phyloP scores from a whole-genome alignment of 2,113 vertebrate species.

The Carassius carassius region DNA sequence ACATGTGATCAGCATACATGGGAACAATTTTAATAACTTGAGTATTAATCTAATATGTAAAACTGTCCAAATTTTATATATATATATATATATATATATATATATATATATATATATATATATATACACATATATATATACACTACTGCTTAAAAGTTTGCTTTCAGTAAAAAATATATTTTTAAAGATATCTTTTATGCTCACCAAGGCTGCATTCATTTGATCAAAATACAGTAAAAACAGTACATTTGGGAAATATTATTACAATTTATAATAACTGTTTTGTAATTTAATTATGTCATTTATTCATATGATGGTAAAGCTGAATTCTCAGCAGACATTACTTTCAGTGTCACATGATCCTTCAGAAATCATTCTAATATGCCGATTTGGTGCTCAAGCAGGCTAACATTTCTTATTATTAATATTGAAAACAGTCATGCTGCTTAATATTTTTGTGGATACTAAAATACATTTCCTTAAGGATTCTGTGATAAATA shows the following conservation, averaged over 20 bases:
- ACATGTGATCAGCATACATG: not conserved
- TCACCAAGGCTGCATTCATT: not conserved
- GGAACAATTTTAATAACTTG: not conserved
- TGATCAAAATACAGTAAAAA: not conserved
- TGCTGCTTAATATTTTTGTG: not conserved
- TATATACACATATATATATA: not conserved
- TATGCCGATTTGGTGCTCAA: not conserved
- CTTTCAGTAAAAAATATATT: not conserved
- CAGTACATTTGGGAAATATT: not conserved
- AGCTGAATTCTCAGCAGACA: not conserved
- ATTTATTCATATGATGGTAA: not conserved
- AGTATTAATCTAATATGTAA: not conserved
- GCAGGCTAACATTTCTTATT: not conserved
- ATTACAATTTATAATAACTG: not conserved
- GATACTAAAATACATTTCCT: not conserved
- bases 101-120: not conserved
- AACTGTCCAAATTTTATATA: not conserved
- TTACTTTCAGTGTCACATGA: not conserved
- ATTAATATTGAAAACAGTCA: not conserved
- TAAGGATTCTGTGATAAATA: not conserved
- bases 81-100: not conserved
- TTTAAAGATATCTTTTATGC: not conserved
- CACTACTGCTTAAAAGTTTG: not conserved
- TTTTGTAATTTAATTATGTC: not conserved
- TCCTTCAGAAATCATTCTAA: not conserved